Base-by-base conservation (phyloP, 92 coral and sea anemone species). In the Phenganax marumi region DNA sequence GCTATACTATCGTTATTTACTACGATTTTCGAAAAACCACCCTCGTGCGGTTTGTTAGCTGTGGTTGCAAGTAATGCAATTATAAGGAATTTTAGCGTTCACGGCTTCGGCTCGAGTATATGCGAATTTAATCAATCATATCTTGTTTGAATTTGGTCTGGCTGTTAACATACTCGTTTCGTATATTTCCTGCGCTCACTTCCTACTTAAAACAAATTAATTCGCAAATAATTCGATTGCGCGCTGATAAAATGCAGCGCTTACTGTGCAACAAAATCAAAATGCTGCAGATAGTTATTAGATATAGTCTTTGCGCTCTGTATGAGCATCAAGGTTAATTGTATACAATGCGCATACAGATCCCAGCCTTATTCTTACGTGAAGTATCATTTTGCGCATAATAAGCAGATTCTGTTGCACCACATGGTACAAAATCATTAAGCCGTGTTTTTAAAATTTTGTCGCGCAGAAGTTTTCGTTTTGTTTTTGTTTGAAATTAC, bases 191-290 rank as follows among this genome's bases (percentile, higher is more conserved):
- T 24, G 80, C 80, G 50, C 80, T 52, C 19, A 73, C 58, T 50
- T 73, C 79, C 79, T 52, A 75, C 60, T 75, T 54, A 46, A 75
- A 54, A 75, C 80, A 75, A 64, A 56, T 54, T 46, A 52, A 75
- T 75, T 8, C 62, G n/a, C 64, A 54, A 75, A 56, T 75, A 25
- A 75, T 75, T 52, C 66, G 80, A 75, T 75, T 55, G 80, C 66
- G 65, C 66, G 0, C 65, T 52, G 66, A 48, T 75, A 48, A 75
- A 75, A 65, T 21, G 51, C 80, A 17, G 23, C 58, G 51, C 62
- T 22, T 52, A 50, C 16, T 4, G 22, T 62, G 11, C 17, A 2
- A 24, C 5, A 9, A 10, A 22, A 24, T 64, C 5, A 33, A 33
- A 2, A 33, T 33, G 43, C 43, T 33, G 5, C 43, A 1, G 43